Base-by-base conservation (phyloP, 2,113 vertebrate genomes). In the Petroica traversi region DNA sequence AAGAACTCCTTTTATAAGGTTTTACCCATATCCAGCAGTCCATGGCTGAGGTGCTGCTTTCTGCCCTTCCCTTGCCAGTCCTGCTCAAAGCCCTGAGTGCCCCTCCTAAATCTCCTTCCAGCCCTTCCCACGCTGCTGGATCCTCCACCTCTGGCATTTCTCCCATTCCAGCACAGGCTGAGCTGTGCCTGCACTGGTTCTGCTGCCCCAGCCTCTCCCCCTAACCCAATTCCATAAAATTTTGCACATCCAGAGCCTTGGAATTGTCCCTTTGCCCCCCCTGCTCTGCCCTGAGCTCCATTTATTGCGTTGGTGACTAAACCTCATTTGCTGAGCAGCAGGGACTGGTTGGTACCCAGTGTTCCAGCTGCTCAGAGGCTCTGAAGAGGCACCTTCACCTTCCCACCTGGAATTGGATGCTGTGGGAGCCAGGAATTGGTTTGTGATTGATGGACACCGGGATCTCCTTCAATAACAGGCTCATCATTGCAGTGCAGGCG, bases 131-230 rank as follows among this genome's bases (percentile, higher is more conserved):
- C 1, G 4, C 14, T 1, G 7, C 2, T 52, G 51, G 29, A 57
- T 48, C 16, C 34, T 20, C 34, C 76, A 43, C 12, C 79, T 62
- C 63, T 0, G 9, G 57, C 5, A 2, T 41, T 55, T 22, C 28
- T 5, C 45, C 61, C 1, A 0, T 18, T 24, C 12, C 6, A 43
- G 2, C 2, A 4, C 51, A 46, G 17, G 1, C 5, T 13, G 52
- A 33, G 19, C 12, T 9, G 20, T 13, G 6, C 24, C 71, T 57
- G 31, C 25, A n/a, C 34, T 1, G 1, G 2, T 73, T 59, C 38
- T 77, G 24, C 62, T 64, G 17, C 48, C 64, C 64, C 18, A 72
- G n/a, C 58, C 58, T 77, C 41, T 31, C 28, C 19, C 58, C 41
- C 8, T 6, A 31, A 46, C 14, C 9, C 17, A 75, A 40, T 83